These are phyloP conservation scores for Hippolais icterina DNA, from an alignment of 2,113 vertebrate genomes.

Conservation along the genomic window DNA sequence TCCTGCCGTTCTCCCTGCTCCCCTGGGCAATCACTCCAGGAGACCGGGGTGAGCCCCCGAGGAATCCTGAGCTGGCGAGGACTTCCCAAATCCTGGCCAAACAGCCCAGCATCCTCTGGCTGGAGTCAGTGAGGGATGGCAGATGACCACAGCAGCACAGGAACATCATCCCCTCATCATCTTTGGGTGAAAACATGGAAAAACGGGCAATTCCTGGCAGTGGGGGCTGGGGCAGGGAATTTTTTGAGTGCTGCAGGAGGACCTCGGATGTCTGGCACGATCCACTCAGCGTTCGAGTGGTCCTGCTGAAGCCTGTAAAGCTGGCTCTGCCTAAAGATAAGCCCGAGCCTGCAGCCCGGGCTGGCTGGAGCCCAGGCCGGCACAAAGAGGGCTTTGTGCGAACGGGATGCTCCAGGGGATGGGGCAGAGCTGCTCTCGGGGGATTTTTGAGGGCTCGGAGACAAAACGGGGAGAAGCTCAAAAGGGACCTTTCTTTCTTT, in stretches of 20 bases:
- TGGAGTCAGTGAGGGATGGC: neutral
- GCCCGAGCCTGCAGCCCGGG: neutral
- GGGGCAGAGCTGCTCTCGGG: neutral
- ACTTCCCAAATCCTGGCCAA: neutral
- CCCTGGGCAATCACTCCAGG: neutral
- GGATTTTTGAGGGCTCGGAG: neutral
- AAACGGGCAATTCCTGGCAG: neutral
- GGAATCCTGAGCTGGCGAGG: neutral
- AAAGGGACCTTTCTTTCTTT: neutral
- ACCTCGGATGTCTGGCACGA: neutral
- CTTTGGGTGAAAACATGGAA: fast-evolving
- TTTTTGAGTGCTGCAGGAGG: neutral
- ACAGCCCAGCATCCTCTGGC: neutral
- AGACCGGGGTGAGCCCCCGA: fast-evolving
- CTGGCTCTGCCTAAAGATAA: neutral
- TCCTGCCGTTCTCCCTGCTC: neutral
- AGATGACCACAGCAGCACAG: neutral
- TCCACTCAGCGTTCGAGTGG: fast-evolving
- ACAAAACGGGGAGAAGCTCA: neutral
- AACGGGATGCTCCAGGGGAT: neutral
- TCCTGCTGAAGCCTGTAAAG: neutral
- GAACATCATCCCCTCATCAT: fast-evolving
- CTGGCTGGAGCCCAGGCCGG: constrained; percentile 25
- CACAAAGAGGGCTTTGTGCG: constrained; percentile 39
- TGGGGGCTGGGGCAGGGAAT: fast-evolving